These are phyloP conservation scores for Schizotus pectinicornis DNA, from an alignment of 2,888 invertebrate species.

Conservation along the genomic window DNA sequence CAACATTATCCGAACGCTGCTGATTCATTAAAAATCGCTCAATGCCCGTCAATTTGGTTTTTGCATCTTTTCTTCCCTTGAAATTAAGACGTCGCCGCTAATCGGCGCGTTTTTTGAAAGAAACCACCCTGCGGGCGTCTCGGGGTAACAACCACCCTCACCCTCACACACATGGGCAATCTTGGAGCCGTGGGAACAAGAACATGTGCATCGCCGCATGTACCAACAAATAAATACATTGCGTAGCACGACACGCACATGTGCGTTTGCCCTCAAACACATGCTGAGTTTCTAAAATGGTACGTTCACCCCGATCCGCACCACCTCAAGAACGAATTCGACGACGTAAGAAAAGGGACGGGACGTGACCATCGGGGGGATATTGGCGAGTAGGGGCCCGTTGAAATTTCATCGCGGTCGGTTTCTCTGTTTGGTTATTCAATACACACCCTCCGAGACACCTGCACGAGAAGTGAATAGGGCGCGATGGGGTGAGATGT, in stretches of 20 bases:
- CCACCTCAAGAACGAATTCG: neutral
- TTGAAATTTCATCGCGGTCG: conserved; percentile 11
- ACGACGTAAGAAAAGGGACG: conserved; percentile 14
- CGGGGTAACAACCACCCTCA: conserved; percentile 44
- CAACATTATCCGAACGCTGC: too few species aligned
- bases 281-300: conserved; percentile 23
- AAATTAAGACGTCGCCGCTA: conserved; percentile 42
- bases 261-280: conserved; percentile 7
- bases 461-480: conserved; percentile 22
- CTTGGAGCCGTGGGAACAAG: conserved; percentile 48
- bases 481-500: conserved; percentile 1
- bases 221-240: conserved; percentile 43
- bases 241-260: conserved; percentile 12
- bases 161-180: conserved; percentile 45
- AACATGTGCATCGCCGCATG: conserved; percentile 48
- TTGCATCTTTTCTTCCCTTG: conserved; percentile 49
- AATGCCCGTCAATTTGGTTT: conserved; percentile 54
- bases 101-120: conserved; percentile 34
- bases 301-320: conserved; percentile 10
- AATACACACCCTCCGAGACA: conserved; percentile 30
- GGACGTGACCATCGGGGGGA: neutral
- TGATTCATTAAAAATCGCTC: conserved; percentile 39
- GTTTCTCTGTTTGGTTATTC: conserved; percentile 33
- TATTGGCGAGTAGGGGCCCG: neutral
- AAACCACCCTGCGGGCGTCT: conserved; percentile 39